Percentiles rank a stretch among this genome's conserved stretches.
These are phyloP conservation scores for Cephus pygmeus DNA, from an alignment of 2,888 invertebrate species.

Conservation along the genomic window DNA sequence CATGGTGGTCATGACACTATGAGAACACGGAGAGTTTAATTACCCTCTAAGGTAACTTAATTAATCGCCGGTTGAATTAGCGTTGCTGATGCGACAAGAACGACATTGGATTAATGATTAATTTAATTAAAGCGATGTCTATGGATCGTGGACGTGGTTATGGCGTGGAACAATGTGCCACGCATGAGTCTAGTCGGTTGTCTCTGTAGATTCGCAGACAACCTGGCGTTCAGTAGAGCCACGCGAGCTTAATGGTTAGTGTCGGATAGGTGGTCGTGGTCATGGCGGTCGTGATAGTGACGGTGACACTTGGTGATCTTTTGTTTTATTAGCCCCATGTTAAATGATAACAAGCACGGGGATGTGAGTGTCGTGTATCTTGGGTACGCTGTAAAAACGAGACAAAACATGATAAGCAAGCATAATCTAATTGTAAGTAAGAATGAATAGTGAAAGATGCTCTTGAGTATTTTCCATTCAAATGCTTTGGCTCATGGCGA, in stretches of 20 bases:
- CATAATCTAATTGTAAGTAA: conserved; percentile 17
- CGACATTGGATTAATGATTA: conserved; percentile 48
- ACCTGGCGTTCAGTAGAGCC: conserved; percentile 18
- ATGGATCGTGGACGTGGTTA: conserved; percentile 31
- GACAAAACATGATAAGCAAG: conserved; percentile 41
- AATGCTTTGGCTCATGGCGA: neutral
- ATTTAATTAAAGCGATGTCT: conserved; percentile 45
- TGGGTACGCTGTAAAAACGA: conserved; percentile 46
- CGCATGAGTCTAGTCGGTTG: neutral
- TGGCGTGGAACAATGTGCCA: conserved; percentile 27
- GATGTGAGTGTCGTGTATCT: conserved; percentile 42
- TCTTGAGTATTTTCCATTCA: neutral
- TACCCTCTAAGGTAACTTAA: neutral
- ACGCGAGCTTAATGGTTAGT: conserved; percentile 38
- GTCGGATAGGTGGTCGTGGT: conserved; percentile 26
- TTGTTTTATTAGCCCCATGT: conserved; percentile 36
- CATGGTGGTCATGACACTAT: neutral
- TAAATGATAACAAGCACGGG: conserved; percentile 51
- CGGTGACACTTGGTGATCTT: conserved; percentile 10
- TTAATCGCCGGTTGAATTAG: conserved; percentile 54
- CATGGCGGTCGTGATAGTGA: neutral
- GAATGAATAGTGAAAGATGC: conserved; percentile 6
- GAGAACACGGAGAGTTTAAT: neutral
- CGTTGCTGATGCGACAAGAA: conserved; percentile 63
- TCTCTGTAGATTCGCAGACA: conserved; percentile 27